Percentiles rank a stretch among this genome's conserved stretches.
Conservation (phyloP, 30 jellyfish, hydroid and myxozoan genomes). For the Cassiopea xamachana region DNA sequence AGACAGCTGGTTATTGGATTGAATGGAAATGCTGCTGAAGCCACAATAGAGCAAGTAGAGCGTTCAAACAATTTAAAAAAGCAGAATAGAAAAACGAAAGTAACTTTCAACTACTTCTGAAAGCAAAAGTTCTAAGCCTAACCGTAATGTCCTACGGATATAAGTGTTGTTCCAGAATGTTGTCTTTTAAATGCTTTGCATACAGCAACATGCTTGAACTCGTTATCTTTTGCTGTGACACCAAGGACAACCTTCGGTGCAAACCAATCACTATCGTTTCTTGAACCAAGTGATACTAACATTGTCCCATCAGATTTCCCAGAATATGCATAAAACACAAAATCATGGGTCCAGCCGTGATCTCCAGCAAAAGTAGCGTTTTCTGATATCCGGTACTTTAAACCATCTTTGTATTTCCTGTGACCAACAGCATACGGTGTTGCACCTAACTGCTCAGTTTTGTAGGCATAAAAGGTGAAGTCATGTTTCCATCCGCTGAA, state of each 20-base stretch:
- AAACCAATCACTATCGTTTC: not conserved
- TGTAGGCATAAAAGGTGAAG: constrained; percentile 16
- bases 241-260: constrained; percentile 34
- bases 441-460: not conserved
- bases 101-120: too few relatives aligned
- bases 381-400: constrained; percentile 10
- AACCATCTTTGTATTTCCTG: not conserved
- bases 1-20: too few relatives aligned
- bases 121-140: not conserved
- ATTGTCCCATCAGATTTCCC: not conserved
- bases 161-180: constrained; percentile 41
- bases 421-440: constrained; percentile 32
- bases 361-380: constrained; percentile 10
- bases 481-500: not conserved
- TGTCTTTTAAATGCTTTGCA: not conserved
- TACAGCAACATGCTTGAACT: constrained; percentile 13
- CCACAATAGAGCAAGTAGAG: too few relatives aligned
- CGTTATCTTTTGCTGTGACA: constrained; percentile 32
- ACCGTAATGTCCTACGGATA: constrained; percentile 8
- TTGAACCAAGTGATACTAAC: constrained; percentile 12
- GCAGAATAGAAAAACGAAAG: too few relatives aligned
- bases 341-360: constrained; percentile 47
- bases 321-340: constrained; percentile 40
- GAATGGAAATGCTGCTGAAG: too few relatives aligned
- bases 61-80: too few relatives aligned